These are phyloP conservation scores for Hecatera dysodea DNA, from an alignment of 2,888 invertebrate genomes.

Conservation along the genomic window DNA sequence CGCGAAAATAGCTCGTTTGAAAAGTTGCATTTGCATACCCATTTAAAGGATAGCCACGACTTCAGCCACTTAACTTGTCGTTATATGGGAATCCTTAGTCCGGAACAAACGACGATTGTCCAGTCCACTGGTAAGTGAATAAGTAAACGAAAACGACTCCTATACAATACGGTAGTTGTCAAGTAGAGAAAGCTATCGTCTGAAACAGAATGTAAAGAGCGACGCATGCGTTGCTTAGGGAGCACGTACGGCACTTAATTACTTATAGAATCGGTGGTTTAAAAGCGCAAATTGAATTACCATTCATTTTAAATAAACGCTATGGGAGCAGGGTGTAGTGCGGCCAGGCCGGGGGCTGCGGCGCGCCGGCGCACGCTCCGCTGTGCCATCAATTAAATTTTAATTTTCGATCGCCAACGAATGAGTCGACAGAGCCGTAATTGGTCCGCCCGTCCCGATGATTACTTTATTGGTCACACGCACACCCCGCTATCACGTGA, in stretches of 20 bases:
- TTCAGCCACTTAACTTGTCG: conserved; percentile 81
- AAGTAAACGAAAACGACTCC: conserved; percentile 60
- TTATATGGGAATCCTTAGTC: conserved; percentile 75
- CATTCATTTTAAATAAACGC: conserved; percentile 86
- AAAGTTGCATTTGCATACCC: conserved; percentile 80
- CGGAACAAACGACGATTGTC: conserved; percentile 73
- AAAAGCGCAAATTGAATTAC: conserved; percentile 86
- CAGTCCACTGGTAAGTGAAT: conserved; percentile 65
- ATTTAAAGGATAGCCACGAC: conserved; percentile 79
- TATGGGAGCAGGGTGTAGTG: conserved; percentile 65
- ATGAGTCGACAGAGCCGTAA: conserved; percentile 83
- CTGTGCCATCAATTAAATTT: conserved; percentile 87
- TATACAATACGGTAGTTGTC: conserved; percentile 67
- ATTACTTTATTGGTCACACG: conserved; percentile 89
- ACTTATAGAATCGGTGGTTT: conserved; percentile 69
- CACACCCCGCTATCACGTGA: conserved; percentile 75
- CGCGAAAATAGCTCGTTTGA: conserved; percentile 77
- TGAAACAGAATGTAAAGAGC: conserved; percentile 55
- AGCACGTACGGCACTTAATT: conserved; percentile 60
- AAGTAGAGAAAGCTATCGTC: conserved; percentile 60
- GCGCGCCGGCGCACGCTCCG: conserved; percentile 54
- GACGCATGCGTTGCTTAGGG: conserved; percentile 26
- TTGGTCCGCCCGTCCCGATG: conserved; percentile 84
- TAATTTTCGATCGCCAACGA: conserved; percentile 86
- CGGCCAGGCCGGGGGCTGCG: conserved; percentile 65